Evolutionary conservation across 2,888 invertebrate genomes (phyloP), one percentile per base, ranked within the genome.

Genomic region (Lasioglossum vierecki): DNA sequence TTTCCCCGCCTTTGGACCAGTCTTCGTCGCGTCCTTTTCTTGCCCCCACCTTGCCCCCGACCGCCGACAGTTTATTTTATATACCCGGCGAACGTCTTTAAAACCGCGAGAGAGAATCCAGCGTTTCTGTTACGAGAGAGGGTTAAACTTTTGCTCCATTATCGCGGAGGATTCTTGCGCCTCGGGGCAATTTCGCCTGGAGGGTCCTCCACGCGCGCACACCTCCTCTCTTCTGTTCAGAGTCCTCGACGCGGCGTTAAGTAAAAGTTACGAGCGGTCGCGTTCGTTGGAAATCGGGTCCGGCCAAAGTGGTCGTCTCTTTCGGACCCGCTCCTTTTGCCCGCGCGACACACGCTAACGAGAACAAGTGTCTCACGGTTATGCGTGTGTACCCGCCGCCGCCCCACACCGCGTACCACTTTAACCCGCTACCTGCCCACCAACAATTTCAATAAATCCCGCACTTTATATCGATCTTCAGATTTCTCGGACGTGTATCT

Each of bases 1-100:
- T 90, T 90, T 89, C 88, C 91, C 91, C 88, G 89, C 91, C 91
- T 88, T 87, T 82, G 75, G 79, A 79, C 85, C 84, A 86, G 86
- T 86, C 87, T 63, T 83, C 80, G 39, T 86, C 87, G 87, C 75
- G 66, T 80, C 86, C 80, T 83, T 80, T 87, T 87, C 87, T 85
- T 83, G 82, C 82, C 77, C 79, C 60, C 77, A 78, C 81, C 66
- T 49, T 63, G 70, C 70, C n/a, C 41, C 73, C 75, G 68, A 78
- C 76, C 70, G 71, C 49, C 49, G 77, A 72, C 82, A 79, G 57
- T 86, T 86, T 86, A 86, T 85, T 86, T 86, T 81, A 86, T 86
- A 81, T 79, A 81, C 81, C 78, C 49, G 60, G 72, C 66, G 85
- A 85, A 84, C 41, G 84, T 76, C 44, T 86, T 85, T 73, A 79